A percentile compares a stretch with the other conserved stretches of the same genome.
Evolutionary conservation across 2,113 vertebrate species (phyloP).

Genomic region (Malurus elegans): DNA sequence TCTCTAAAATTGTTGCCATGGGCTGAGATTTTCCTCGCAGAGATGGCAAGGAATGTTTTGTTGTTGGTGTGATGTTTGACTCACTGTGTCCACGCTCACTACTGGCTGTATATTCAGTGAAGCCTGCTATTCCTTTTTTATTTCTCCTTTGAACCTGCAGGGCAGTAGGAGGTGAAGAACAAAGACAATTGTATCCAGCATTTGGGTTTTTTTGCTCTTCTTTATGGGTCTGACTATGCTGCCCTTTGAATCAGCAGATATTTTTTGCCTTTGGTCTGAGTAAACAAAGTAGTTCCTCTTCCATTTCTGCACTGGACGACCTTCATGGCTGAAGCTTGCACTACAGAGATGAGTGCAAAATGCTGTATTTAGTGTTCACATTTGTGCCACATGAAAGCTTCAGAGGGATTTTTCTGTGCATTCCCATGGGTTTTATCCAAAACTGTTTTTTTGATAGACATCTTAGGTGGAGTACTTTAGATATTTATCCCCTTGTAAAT

Average conservation of each 20-base stretch:
- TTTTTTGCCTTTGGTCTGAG: background rate
- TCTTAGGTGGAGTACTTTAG: background rate
- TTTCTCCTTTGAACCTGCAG: background rate
- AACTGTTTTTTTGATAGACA: background rate
- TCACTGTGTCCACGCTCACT: background rate
- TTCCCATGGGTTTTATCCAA: background rate
- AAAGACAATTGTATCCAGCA: background rate
- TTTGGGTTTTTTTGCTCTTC: background rate
- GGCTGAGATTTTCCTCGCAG: background rate
- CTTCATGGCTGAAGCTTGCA: background rate
- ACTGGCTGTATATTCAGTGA: background rate
- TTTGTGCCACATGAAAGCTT: background rate
- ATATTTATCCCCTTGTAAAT: background rate
- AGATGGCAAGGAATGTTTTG: rapidly evolving
- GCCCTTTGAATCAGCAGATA: background rate
- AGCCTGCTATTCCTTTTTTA: background rate
- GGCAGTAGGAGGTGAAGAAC: background rate
- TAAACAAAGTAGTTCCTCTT: background rate
- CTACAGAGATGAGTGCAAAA: background rate
- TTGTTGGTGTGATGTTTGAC: background rate
- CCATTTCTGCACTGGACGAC: background rate
- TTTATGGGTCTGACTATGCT: background rate
- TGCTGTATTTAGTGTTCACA: background rate
- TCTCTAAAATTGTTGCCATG: background rate
- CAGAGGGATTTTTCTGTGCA: background rate